Conservation (phyloP, 2,113 vertebrate species). For the Galeopterus variegatus region DNA sequence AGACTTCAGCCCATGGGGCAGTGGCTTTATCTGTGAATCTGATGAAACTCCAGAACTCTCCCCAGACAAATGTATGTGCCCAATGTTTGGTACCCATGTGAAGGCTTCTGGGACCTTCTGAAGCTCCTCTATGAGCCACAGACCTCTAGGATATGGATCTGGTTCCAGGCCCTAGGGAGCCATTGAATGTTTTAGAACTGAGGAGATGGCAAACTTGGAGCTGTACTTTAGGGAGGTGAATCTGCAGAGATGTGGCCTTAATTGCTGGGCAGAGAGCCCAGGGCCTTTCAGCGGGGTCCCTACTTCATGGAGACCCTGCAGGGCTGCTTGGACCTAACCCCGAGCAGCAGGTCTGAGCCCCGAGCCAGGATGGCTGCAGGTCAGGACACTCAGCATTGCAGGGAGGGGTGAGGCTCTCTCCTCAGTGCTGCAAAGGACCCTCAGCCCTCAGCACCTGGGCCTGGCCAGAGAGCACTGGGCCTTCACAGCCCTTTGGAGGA, state of each 20-base stretch:
- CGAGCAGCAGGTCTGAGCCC: not conserved
- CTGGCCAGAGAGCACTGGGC: not conserved
- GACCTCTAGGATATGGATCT: not conserved
- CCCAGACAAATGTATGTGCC: not conserved
- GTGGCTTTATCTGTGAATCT: not conserved
- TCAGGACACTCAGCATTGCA: not conserved
- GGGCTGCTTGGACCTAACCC: not conserved
- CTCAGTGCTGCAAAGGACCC: rapidly evolving
- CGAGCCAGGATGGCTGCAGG: not conserved
- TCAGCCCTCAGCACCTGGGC: not conserved
- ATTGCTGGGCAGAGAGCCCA: rapidly evolving
- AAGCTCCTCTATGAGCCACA: not conserved
- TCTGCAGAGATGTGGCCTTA: too few relatives aligned
- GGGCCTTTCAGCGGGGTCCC: not conserved
- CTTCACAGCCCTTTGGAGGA: not conserved
- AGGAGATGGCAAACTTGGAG: not conserved
- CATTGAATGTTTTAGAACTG: not conserved
- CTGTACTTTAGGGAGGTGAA: too few relatives aligned
- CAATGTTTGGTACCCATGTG: not conserved
- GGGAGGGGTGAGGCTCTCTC: not conserved
- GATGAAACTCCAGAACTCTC: not conserved
- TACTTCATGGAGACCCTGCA: not conserved
- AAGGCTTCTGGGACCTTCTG: not conserved
- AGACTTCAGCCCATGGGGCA: not conserved
- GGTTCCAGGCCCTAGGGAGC: not conserved